Percentiles rank a stretch among this genome's conserved stretches.
Conservation (phyloP, 2,888 invertebrate species). For the Geotrupes spiniger region DNA sequence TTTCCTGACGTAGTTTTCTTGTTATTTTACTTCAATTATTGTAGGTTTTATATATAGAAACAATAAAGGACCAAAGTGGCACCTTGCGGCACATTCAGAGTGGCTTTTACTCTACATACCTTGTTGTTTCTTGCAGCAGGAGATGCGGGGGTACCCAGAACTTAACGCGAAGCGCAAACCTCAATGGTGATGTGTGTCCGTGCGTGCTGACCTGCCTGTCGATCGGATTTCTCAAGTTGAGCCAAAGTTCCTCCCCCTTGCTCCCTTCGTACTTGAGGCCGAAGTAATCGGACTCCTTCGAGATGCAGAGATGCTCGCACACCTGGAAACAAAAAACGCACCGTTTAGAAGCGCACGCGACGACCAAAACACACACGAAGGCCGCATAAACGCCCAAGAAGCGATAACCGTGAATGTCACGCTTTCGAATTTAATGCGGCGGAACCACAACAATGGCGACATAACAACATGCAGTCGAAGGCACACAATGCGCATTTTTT, state of each 20-base stretch:
- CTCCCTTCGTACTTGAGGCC: slow-evolving; percentile 67
- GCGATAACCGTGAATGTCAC: no score
- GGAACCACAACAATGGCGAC: no score
- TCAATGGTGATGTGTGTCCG: slow-evolving; percentile 60
- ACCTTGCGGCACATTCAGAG: no score
- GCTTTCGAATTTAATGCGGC: no score
- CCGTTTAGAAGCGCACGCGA: no score
- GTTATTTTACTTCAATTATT: no score
- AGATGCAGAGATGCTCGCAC: slow-evolving; percentile 77
- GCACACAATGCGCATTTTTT: no score
- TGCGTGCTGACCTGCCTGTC: slow-evolving; percentile 62
- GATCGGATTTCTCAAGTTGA: slow-evolving; percentile 81
- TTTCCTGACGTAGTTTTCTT: no score
- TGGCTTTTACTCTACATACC: slow-evolving; percentile 52
- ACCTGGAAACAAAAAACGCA: slow-evolving; percentile 59
- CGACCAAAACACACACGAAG: neutral
- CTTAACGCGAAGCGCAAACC: slow-evolving; percentile 75
- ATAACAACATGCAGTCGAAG: no score
- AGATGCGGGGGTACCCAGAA: slow-evolving; percentile 91
- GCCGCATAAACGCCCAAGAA: neutral
- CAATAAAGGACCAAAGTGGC: no score
- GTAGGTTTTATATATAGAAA: no score
- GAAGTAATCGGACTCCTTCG: slow-evolving; percentile 85
- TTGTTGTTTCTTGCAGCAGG: slow-evolving; percentile 78
- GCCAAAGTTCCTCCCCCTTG: slow-evolving; percentile 75